Evolutionary conservation across 2,113 vertebrate species (phyloP).

Genomic region (Perca fluviatilis): DNA sequence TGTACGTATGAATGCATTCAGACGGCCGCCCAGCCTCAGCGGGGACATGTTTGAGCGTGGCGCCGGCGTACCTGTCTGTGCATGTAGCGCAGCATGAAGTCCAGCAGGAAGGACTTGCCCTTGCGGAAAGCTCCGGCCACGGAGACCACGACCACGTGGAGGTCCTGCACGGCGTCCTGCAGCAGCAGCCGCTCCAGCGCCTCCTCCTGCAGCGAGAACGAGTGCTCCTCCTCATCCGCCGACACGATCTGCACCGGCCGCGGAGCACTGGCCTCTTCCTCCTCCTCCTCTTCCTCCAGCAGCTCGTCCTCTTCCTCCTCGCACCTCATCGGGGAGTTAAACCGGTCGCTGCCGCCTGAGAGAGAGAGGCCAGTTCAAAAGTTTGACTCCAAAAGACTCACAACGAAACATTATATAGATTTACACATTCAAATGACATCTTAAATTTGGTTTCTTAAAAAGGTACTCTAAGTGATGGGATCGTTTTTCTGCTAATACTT

Average conservation of each 20-base stretch:
- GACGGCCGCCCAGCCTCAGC: too few species aligned
- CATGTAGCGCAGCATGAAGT: constrained; percentile 99
- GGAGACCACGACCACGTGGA: constrained; percentile 95
- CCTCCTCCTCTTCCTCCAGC: constrained; percentile 77
- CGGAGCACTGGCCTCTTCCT: constrained; percentile 46
- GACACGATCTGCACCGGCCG: constrained; percentile 93
- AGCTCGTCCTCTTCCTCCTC: constrained; percentile 57
- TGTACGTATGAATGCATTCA: too few species aligned
- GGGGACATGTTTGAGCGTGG: too few species aligned
- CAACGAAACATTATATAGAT: not conserved
- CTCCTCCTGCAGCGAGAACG: constrained; percentile 91
- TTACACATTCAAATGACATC: too few species aligned
- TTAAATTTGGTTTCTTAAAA: too few species aligned
- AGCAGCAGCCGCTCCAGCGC: constrained; percentile 93
- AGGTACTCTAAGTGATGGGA: too few species aligned
- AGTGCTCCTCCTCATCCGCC: constrained; percentile 93
- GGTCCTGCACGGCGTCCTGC: constrained; percentile 92
- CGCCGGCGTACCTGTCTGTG: constrained; percentile 89
- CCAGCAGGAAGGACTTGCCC: constrained; percentile 97
- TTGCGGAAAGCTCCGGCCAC: constrained; percentile 98
- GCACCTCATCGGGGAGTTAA: constrained; percentile 32
- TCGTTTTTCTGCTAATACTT: too few species aligned
- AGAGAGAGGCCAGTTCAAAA: not conserved
- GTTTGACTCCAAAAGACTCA: not conserved
- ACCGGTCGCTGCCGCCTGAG: constrained; percentile 29